phyloP scores from a whole-genome alignment of 1,140 invertebrate species.

The Pantala flavescens region DNA sequence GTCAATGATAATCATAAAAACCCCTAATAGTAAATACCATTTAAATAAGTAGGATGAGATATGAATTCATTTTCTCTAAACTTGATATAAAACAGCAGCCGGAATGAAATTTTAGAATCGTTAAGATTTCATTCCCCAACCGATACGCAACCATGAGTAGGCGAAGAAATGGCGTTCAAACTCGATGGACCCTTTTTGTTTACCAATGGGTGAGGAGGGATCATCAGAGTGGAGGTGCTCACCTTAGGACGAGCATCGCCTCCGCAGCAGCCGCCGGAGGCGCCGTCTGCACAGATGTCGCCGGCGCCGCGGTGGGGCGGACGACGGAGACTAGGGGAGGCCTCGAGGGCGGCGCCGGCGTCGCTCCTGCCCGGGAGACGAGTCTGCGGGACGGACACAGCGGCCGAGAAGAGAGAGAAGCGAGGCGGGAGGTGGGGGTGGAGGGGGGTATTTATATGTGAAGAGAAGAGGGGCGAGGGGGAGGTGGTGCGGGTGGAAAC shows the following conservation, averaged over 20 bases:
- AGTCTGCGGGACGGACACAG: neutral
- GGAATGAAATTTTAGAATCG: too few species aligned
- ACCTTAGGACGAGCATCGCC: slow-evolving; percentile 2
- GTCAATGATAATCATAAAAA: too few species aligned
- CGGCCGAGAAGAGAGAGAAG: neutral
- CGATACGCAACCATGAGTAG: too few species aligned
- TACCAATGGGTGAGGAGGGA: too few species aligned
- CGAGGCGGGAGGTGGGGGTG: neutral
- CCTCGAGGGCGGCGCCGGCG: neutral
- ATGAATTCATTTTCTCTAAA: too few species aligned
- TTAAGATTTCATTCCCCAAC: too few species aligned
- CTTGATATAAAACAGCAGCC: too few species aligned
- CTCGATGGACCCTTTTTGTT: too few species aligned
- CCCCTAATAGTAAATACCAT: too few species aligned
- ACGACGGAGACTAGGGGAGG: neutral
- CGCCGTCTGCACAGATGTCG: neutral
- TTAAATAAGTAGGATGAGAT: too few species aligned
- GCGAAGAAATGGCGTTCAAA: too few species aligned
- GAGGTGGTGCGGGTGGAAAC: neutral
- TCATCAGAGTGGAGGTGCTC: too few species aligned
- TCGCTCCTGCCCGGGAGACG: neutral
- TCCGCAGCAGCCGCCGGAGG: neutral
- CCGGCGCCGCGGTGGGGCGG: neutral
- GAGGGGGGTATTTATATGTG: neutral
- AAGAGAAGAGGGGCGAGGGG: neutral